Percentiles rank a stretch among this genome's conserved stretches.
phyloP scores from a whole-genome alignment of 2,888 invertebrate genomes.

The Homarus gammarus region DNA sequence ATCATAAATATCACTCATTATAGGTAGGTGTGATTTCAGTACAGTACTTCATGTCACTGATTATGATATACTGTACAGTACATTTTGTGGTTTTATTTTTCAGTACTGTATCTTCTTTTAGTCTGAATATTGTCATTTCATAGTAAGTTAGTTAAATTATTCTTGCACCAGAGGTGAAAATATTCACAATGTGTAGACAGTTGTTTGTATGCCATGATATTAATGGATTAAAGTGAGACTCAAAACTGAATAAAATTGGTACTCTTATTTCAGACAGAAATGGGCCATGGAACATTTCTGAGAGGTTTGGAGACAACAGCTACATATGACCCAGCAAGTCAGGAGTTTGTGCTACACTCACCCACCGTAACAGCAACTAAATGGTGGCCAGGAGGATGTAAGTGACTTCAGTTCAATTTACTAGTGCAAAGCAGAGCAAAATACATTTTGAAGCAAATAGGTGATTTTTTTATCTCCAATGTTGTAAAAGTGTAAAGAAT shows the following conservation, averaged over 20 bases:
- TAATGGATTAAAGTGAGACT: background rate
- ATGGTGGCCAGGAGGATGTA: slow-evolving; percentile 95
- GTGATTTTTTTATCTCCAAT: no score
- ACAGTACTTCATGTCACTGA: no score
- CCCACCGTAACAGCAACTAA: slow-evolving; percentile 94
- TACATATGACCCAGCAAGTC: slow-evolving; percentile 88
- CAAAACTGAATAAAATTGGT: background rate
- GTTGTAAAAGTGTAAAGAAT: no score
- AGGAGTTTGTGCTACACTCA: slow-evolving; percentile 93
- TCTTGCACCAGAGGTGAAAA: background rate
- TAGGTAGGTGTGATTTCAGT: no score
- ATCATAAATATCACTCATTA: no score
- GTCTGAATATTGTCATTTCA: no score
- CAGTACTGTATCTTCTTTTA: no score
- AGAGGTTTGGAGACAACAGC: slow-evolving; percentile 95
- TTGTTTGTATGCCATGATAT: background rate
- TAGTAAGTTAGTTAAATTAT: no score
- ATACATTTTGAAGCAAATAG: no score
- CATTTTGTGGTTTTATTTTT: no score
- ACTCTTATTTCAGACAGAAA: slow-evolving; percentile 86
- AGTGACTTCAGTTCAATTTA: slow-evolving; percentile 11
- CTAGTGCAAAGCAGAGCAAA: no score
- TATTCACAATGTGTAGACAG: background rate
- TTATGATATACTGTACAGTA: no score
- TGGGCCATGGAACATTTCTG: slow-evolving; percentile 97